Base-by-base conservation (phyloP, 1,140 invertebrate genomes). In the Macrobrachium nipponense region DNA sequence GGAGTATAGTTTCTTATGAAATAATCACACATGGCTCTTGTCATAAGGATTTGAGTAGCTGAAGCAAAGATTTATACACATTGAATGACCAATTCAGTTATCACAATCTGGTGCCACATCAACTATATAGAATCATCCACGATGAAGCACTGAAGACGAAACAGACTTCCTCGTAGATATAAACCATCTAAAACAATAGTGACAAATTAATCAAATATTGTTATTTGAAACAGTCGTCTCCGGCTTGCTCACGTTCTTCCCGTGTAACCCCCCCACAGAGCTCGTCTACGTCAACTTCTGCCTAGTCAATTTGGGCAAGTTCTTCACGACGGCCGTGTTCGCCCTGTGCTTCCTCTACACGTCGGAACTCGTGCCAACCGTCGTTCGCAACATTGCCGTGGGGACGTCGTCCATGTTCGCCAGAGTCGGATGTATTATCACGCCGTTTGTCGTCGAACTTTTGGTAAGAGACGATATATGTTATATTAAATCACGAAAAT, bases 261-360 rank as follows among this genome's bases (percentile, higher is more conserved):
- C 44, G 64, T 14, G 3, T 20, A 23, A n/a, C 23, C 17, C 36
- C 17, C 76, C 17, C 36, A 20, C 76, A 86, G 84, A 86, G 12
- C 66, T 73, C 18, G 80, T 86, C 75, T 86, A 86, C 84, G 78
- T 86, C 11, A 86, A 86, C 44, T 80, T 86, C 77, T 86, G 80
- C 68, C 68, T 86, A 36, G 84, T 86, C 7, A 86, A 75, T 43
- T 90, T 95, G 72, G 96, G 95, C 18, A 97, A 97, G 92, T 92
- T 97, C 88, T 94, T 95, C n/a, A 96, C 96, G 72, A 96, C 96
- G 0, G 94, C 95, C 0, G 95, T 95, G 8, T 97, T 96, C 90
- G 95, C 94, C 59, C 94, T 95, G 1, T 93, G 96, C 51, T 97
- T 96, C 89, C 92, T 97, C 66, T 96, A 95, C 90, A 94, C 96